Conservation (phyloP, 2,797 vertebrate genomes). For the Lates japonicus region DNA sequence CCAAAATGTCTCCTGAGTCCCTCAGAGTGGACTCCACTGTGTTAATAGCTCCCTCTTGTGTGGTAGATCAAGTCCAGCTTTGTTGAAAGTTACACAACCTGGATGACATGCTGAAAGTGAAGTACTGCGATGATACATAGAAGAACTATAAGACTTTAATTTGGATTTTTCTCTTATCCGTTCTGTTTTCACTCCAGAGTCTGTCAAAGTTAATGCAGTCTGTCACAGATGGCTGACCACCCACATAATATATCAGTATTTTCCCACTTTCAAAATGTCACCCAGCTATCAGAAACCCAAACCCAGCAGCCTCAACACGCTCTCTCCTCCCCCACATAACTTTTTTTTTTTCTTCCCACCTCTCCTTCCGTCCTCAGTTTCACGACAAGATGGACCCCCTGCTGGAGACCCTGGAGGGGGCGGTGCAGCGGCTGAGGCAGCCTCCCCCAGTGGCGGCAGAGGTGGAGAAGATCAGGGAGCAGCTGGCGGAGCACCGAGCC, state of each 20-base stretch:
- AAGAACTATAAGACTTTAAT: neutral
- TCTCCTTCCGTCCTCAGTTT: slow-evolving; percentile 89
- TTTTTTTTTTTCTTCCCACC: slow-evolving; percentile 64
- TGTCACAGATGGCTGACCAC: slow-evolving; percentile 53
- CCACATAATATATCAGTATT: slow-evolving; percentile 44
- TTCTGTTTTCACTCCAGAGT: neutral
- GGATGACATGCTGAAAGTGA: slow-evolving; percentile 56
- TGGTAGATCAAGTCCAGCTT: slow-evolving; percentile 30
- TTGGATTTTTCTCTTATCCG: neutral
- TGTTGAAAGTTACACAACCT: neutral
- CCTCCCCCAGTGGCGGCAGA: slow-evolving; percentile 96
- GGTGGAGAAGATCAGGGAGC: slow-evolving; percentile 98
- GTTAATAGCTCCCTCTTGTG: slow-evolving; percentile 36
- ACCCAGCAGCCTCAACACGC: slow-evolving; percentile 52
- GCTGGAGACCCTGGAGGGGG: slow-evolving; percentile 94
- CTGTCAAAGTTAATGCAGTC: neutral
- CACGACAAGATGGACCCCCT: slow-evolving; percentile 99
- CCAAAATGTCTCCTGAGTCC: slow-evolving; percentile 13
- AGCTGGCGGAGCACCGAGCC: slow-evolving; percentile 94
- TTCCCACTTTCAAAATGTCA: slow-evolving; percentile 63
- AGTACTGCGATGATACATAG: slow-evolving; percentile 28
- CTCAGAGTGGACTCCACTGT: neutral
- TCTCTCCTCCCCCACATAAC: slow-evolving; percentile 73
- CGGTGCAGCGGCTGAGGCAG: slow-evolving; percentile 92
- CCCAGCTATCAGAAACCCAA: slow-evolving; percentile 26